Conservation (phyloP, 2,113 vertebrate genomes). For the Vulpes ferrilata region DNA sequence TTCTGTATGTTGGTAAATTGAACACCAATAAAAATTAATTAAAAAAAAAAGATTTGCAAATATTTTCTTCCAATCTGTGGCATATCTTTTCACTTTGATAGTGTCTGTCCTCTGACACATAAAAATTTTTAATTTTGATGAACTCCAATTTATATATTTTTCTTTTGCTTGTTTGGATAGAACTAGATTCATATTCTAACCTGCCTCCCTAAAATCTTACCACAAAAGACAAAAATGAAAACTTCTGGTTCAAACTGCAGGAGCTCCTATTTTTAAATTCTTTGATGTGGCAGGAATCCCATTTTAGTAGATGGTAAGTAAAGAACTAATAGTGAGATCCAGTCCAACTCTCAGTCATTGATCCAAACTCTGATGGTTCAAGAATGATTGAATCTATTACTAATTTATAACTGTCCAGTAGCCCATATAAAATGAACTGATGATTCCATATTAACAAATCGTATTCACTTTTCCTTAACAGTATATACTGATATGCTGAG, state of each 20-base stretch:
- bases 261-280: not conserved
- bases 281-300: not conserved
- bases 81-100: not conserved
- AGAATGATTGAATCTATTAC: not conserved
- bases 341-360: not conserved
- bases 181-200: constrained; percentile 22
- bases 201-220: not conserved
- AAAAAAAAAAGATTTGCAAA: not conserved
- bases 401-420: not conserved
- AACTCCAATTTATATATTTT: constrained; percentile 31
- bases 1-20: no score
- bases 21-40: no score
- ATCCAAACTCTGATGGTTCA: constrained; percentile 6
- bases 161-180: not conserved
- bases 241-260: not conserved
- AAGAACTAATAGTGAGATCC: not conserved
- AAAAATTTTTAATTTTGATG: not conserved
- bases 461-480: not conserved
- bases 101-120: not conserved
- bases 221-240: constrained; percentile 37
- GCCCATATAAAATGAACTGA: not conserved
- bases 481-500: not conserved
- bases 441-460: not conserved
- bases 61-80: not conserved
- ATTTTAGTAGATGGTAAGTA: not conserved